Evolutionary conservation across 1,140 invertebrate genomes (phyloP).

Genomic region (Hesperophylax magnus): DNA sequence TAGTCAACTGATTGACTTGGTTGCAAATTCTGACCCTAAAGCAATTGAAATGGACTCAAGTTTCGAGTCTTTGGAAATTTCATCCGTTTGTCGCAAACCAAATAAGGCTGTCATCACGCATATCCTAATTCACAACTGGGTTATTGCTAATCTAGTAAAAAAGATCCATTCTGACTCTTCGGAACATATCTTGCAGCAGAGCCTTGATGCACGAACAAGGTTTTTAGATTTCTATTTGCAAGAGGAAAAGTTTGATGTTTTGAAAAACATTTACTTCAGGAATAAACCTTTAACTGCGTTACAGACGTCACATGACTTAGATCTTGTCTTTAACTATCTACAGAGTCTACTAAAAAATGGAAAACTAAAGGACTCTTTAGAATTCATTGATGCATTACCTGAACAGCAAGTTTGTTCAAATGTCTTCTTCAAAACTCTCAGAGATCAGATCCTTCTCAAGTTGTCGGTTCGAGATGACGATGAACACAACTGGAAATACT

Average conservation of each 20-base stretch:
- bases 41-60: neutral
- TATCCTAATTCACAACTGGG: slow-evolving; percentile 68
- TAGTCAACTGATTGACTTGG: slow-evolving; percentile 63
- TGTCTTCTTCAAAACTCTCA: slow-evolving; percentile 63
- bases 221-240: slow-evolving; percentile 68
- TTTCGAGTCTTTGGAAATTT: neutral
- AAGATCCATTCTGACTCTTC: slow-evolving; percentile 66
- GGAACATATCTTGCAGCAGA: slow-evolving; percentile 65
- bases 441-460: slow-evolving; percentile 67
- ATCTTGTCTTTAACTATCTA: slow-evolving; percentile 64
- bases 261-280: slow-evolving; percentile 64
- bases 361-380: slow-evolving; percentile 65
- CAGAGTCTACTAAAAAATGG: slow-evolving; percentile 62
- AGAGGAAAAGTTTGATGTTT: slow-evolving; percentile 64
- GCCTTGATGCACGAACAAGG: slow-evolving; percentile 66
- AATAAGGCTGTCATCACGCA: slow-evolving; percentile 63
- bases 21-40: slow-evolving; percentile 53
- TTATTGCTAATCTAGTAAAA: slow-evolving; percentile 68
- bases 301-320: slow-evolving; percentile 65
- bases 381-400: slow-evolving; percentile 65
- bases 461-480: slow-evolving; percentile 64
- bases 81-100: slow-evolving; percentile 61
- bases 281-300: slow-evolving; percentile 68
- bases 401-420: slow-evolving; percentile 64
- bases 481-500: slow-evolving; percentile 66